phyloP scores from a whole-genome alignment of 2,113 vertebrate species.

The Misgurnus mizolepis region DNA sequence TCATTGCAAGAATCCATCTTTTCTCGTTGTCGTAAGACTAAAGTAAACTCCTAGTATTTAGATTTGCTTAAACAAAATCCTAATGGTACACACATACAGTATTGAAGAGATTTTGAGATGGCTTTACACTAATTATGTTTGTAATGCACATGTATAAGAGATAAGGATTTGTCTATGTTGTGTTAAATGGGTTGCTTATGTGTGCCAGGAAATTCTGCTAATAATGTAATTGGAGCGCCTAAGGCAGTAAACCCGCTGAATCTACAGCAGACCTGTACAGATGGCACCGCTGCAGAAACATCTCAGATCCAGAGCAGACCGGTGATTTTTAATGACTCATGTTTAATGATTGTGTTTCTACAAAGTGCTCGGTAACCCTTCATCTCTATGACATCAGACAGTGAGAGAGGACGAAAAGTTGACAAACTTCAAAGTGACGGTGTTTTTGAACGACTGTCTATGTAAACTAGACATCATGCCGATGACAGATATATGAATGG shows the following conservation, averaged over 20 bases:
- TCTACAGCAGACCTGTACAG: background rate
- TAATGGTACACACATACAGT: background rate
- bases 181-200: background rate
- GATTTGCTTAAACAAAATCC: background rate
- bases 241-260: background rate
- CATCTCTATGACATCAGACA: slow-evolving; percentile 29
- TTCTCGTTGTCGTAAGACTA: too few relatives aligned
- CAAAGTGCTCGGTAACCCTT: slow-evolving; percentile 4
- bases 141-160: background rate
- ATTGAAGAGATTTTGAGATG: background rate
- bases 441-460: slow-evolving; percentile 23
- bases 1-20: too few relatives aligned
- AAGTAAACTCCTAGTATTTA: too few relatives aligned
- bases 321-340: slow-evolving; percentile 20
- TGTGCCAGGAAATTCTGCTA: background rate
- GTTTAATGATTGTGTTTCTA: slow-evolving; percentile 11
- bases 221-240: background rate
- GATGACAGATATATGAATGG: slow-evolving; percentile 14
- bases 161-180: background rate
- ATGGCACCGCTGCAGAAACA: background rate
- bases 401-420: background rate
- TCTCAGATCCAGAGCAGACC: slow-evolving; percentile 6
- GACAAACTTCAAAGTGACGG: background rate
- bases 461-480: background rate
- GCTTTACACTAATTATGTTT: background rate